These are phyloP conservation scores for Leptestheria dahalacensis DNA, from an alignment of 1,140 invertebrate species.

Conservation along the genomic window DNA sequence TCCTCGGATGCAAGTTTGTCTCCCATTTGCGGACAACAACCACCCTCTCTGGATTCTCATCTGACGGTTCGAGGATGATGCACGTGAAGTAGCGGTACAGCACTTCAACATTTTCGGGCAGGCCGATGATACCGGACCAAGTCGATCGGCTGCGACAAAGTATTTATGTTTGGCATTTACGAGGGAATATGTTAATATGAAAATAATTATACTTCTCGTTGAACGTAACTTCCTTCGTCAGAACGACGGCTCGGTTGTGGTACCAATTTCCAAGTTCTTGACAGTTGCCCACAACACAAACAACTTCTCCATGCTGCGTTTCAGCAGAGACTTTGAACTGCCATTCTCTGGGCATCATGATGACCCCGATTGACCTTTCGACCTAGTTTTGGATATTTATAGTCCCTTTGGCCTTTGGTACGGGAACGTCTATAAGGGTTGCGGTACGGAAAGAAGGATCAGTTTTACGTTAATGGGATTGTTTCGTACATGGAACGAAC, in stretches of 20 bases:
- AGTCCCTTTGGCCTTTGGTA: no score
- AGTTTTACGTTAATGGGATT: no score
- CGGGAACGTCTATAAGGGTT: no score
- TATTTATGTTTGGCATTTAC: neutral
- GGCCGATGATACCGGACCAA: constrained; percentile 25
- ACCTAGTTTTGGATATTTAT: no score
- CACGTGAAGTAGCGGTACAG: constrained; percentile 66
- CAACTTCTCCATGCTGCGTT: constrained; percentile 26
- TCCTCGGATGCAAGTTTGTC: constrained; percentile 53
- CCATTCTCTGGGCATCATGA: constrained; percentile 23
- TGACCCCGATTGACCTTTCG: constrained; percentile 18
- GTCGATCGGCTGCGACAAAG: constrained; percentile 16
- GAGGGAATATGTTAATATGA: neutral
- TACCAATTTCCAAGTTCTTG: constrained; percentile 35
- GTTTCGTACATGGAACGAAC: no score
- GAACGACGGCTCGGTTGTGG: constrained; percentile 23
- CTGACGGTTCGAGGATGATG: constrained; percentile 31
- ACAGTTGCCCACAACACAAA: constrained; percentile 37
- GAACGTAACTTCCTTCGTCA: constrained; percentile 19
- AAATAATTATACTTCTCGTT: constrained; percentile 14
- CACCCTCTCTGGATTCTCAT: constrained; percentile 32
- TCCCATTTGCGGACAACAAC: constrained; percentile 67
- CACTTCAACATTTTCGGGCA: constrained; percentile 47
- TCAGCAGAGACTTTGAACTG: constrained; percentile 30
- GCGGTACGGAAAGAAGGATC: no score